Percentiles rank a stretch among this genome's conserved stretches.
Evolutionary conservation across 2,888 invertebrate genomes (phyloP).

Genomic region (Homarus gammarus): DNA sequence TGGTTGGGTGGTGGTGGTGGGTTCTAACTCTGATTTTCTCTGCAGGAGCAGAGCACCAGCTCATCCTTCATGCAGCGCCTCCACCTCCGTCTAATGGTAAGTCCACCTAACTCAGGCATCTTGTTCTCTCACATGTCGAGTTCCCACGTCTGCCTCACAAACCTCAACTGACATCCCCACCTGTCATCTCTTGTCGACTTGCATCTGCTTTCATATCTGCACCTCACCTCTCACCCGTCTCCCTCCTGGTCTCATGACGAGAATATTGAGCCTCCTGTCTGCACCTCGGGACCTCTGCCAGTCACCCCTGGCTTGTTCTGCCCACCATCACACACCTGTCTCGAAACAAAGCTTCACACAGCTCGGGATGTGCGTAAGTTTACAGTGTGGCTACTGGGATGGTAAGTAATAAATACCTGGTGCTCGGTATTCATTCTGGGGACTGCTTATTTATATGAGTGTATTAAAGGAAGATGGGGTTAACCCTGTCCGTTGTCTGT

Average conservation of each 20-base stretch:
- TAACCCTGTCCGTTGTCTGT: too few species aligned
- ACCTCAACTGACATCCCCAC: not conserved
- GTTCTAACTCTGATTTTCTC: slow-evolving; percentile 37
- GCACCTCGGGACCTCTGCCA: too few species aligned
- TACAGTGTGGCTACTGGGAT: too few species aligned
- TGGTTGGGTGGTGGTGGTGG: slow-evolving; percentile 25
- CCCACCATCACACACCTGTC: too few species aligned
- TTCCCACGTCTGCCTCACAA: not conserved
- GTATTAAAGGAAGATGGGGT: too few species aligned
- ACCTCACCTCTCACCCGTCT: not conserved
- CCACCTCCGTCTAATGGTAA: slow-evolving; percentile 56
- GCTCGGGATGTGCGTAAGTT: too few species aligned
- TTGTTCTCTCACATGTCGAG: not conserved
- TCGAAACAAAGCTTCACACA: too few species aligned
- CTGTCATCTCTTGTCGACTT: not conserved
- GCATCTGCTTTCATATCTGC: not conserved
- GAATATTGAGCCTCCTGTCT: too few species aligned
- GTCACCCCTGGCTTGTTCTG: too few species aligned
- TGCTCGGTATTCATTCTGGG: too few species aligned
- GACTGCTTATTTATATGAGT: too few species aligned
- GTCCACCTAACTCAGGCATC: not conserved
- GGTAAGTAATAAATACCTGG: too few species aligned
- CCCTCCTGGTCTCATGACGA: not conserved
- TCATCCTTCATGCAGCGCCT: slow-evolving; percentile 61
- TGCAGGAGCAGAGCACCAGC: slow-evolving; percentile 50